These are phyloP conservation scores for Stercorarius parasiticus DNA, from an alignment of 2,113 vertebrate species.

Conservation along the genomic window DNA sequence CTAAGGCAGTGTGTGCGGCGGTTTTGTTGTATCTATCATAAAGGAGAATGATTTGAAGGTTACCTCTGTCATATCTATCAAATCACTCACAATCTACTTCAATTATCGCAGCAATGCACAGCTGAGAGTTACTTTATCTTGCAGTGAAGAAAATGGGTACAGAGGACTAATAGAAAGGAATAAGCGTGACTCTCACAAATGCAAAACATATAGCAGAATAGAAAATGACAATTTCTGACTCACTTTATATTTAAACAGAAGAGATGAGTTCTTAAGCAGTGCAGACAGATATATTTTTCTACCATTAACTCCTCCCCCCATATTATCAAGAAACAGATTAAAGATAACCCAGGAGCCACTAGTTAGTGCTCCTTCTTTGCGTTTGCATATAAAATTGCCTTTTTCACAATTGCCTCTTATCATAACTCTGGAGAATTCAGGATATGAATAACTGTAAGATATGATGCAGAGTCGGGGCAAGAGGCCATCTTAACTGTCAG, in stretches of 20 bases:
- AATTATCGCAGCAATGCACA: conserved; percentile 30
- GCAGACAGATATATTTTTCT: background rate
- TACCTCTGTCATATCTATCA: conserved; percentile 34
- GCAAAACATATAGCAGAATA: background rate
- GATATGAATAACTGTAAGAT: background rate
- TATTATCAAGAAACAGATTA: background rate
- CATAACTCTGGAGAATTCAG: background rate
- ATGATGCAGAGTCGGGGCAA: background rate
- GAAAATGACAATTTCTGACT: background rate
- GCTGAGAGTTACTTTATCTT: conserved; percentile 34
- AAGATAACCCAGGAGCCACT: background rate
- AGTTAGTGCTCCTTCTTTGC: background rate
- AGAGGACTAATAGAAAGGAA: background rate
- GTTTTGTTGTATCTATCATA: background rate
- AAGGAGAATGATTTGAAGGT: conserved; percentile 25
- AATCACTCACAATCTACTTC: conserved; percentile 28
- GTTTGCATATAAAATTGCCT: background rate
- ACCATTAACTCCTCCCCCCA: background rate
- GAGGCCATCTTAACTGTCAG: background rate
- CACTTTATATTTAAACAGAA: background rate
- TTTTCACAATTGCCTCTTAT: background rate
- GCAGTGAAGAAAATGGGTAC: conserved; percentile 8
- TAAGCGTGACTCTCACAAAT: background rate
- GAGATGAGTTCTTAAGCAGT: background rate
- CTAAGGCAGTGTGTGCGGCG: background rate